Conservation (phyloP, 2,888 invertebrate species). For the Disparrhopalites patrizii region DNA sequence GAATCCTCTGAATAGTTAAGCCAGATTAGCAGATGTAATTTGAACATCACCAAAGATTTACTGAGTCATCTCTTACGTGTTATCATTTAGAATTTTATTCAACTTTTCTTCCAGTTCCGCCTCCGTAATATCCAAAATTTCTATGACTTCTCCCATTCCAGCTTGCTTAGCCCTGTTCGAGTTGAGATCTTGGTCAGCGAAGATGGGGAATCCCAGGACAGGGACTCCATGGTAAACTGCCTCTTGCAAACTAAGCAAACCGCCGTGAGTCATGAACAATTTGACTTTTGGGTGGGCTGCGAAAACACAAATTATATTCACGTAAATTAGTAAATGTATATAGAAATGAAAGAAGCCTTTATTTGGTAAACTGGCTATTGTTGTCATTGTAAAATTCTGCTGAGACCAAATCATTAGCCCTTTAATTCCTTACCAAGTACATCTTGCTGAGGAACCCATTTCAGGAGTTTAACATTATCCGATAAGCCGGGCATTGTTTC, state of each 20-base stretch:
- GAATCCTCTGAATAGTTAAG: no score
- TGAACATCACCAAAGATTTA: no score
- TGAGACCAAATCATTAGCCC: no score
- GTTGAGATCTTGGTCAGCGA: not conserved
- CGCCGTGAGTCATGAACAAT: not conserved
- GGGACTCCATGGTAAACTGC: not conserved
- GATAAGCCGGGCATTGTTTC: not conserved
- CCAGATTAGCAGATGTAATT: no score
- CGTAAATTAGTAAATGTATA: no score
- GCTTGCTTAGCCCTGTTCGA: not conserved
- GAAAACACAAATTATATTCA: not conserved
- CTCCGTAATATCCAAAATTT: not conserved
- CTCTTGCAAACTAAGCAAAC: not conserved
- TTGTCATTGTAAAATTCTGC: no score
- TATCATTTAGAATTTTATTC: not conserved
- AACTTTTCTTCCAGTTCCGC: not conserved
- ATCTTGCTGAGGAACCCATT: constrained; percentile 5
- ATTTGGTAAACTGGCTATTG: no score
- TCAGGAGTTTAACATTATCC: not conserved
- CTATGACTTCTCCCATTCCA: not conserved
- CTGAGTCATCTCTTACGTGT: no score
- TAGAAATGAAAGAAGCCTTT: no score
- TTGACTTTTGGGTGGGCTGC: not conserved
- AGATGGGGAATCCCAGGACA: not conserved
- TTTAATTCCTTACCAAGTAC: not conserved